These are phyloP conservation scores for Orientallactaga sibirica DNA, from an alignment of 2,797 vertebrate species.

Conservation along the genomic window DNA sequence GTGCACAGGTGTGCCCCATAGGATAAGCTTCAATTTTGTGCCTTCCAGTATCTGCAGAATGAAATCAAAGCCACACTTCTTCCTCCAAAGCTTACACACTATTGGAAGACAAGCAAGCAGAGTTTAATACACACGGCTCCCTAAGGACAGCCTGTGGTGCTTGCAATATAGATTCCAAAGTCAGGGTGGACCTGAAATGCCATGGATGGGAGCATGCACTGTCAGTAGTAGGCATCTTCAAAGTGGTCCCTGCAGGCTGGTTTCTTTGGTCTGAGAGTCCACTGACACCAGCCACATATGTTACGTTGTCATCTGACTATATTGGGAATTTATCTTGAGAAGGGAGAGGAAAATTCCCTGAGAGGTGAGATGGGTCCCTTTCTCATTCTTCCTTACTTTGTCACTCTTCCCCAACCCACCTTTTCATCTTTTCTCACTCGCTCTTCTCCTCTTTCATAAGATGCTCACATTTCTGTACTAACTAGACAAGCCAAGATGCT, in stretches of 20 bases:
- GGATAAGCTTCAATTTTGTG: background rate
- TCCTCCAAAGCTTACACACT: background rate
- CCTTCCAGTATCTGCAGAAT: background rate
- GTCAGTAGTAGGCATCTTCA: background rate
- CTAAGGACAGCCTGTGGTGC: background rate
- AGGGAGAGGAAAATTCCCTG: constrained; percentile 54
- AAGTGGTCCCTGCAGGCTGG: too few species aligned
- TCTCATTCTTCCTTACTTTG: background rate
- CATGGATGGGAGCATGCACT: too few species aligned
- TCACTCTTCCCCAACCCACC: rapidly evolving
- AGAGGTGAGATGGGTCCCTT: constrained; percentile 11
- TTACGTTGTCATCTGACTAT: background rate
- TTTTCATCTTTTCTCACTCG: too few species aligned
- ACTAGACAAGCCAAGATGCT: constrained; percentile 50
- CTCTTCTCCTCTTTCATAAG: background rate
- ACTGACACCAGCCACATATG: background rate
- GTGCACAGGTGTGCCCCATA: background rate
- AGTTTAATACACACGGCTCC: background rate
- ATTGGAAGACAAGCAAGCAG: background rate
- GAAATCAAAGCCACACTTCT: background rate
- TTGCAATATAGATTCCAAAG: background rate
- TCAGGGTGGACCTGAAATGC: background rate
- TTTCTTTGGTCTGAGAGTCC: background rate
- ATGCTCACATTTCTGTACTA: constrained; percentile 46
- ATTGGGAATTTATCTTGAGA: constrained; percentile 40